A percentile compares a stretch with the other conserved stretches of the same genome.
Evolutionary conservation across 1,140 invertebrate genomes (phyloP).

Genomic region (Drosophila biarmipes): DNA sequence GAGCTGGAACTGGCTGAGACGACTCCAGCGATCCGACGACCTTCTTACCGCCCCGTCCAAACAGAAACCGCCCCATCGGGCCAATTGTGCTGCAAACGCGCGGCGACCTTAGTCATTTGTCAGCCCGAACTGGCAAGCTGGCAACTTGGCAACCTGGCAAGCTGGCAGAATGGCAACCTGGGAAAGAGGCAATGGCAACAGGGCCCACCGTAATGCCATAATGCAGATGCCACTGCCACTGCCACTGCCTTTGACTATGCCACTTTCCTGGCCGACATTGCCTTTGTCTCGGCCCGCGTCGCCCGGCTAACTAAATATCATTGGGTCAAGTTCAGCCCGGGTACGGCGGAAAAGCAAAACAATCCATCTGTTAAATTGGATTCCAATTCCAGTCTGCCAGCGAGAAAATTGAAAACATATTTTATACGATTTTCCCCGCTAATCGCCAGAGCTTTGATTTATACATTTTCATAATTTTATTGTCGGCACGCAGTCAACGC

Average conservation of each 20-base stretch:
- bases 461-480: slow-evolving; percentile 76
- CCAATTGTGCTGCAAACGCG: slow-evolving; percentile 61
- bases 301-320: slow-evolving; percentile 73
- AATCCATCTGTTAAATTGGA: slow-evolving; percentile 64
- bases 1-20: slow-evolving; percentile 39
- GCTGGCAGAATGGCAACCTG: slow-evolving; percentile 37
- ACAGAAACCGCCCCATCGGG: slow-evolving; percentile 66
- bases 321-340: slow-evolving; percentile 75
- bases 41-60: slow-evolving; percentile 78
- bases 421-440: slow-evolving; percentile 55
- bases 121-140: slow-evolving; percentile 61
- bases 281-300: slow-evolving; percentile 17
- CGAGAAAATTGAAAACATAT: slow-evolving; percentile 65
- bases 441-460: slow-evolving; percentile 59
- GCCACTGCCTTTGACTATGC: slow-evolving; percentile 38
- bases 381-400: slow-evolving; percentile 45
- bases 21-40: slow-evolving; percentile 60
- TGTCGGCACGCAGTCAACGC: slow-evolving; percentile 67
- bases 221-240: slow-evolving; percentile 43
- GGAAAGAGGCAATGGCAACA: slow-evolving; percentile 25
- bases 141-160: slow-evolving; percentile 12
- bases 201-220: slow-evolving; percentile 22
- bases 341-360: slow-evolving; percentile 55
- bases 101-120: slow-evolving; percentile 79
- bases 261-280: slow-evolving; percentile 66